Evolutionary conservation across 2,113 vertebrate genomes (phyloP).

Genomic region (Synchiropus splendidus): DNA sequence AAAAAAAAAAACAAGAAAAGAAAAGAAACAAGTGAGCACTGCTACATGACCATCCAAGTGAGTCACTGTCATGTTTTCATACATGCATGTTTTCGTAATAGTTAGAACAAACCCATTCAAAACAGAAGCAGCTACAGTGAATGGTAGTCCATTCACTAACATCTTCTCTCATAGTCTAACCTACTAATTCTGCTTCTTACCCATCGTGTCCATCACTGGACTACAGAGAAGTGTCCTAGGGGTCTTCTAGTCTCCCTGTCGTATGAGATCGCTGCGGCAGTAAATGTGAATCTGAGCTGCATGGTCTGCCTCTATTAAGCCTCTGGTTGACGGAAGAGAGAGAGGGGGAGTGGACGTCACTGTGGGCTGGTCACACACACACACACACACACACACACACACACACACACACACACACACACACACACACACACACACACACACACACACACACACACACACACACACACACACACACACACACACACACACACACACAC

Average conservation of each 20-base stretch:
- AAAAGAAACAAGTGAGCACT: too few species aligned
- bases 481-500: too few species aligned
- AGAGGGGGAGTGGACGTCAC: too few species aligned
- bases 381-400: constrained; percentile 1
- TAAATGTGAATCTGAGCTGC: constrained; percentile 5
- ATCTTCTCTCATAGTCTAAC: too few species aligned
- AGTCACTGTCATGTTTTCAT: too few species aligned
- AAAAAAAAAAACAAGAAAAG: too few species aligned
- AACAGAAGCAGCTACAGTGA: background rate
- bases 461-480: too few species aligned
- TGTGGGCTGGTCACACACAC: background rate
- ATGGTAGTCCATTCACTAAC: too few species aligned
- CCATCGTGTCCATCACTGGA: constrained; percentile 41
- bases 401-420: background rate
- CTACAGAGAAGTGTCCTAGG: background rate
- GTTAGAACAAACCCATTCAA: background rate
- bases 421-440: background rate
- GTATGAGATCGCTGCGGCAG: background rate
- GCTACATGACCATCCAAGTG: too few species aligned
- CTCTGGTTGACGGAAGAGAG: constrained; percentile 6
- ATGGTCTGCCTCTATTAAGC: constrained; percentile 24
- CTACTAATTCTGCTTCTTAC: too few species aligned
- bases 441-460: too few species aligned
- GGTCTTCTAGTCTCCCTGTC: background rate
- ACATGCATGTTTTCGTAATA: too few species aligned